Conservation (phyloP, 2,113 vertebrate genomes). For the Sinocyclocheilus maitianheensis region DNA sequence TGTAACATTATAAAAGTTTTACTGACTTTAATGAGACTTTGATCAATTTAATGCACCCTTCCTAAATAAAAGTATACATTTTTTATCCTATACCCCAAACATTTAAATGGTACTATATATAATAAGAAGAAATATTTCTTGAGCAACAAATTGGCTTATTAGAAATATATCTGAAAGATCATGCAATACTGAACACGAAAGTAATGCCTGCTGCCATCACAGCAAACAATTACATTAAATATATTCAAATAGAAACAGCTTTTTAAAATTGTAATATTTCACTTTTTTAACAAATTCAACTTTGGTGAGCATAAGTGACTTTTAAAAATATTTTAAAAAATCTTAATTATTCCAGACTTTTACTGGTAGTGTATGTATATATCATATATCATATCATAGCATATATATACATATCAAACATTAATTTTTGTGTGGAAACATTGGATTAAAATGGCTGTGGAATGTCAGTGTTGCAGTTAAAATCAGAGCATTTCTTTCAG, state of each 20-base stretch:
- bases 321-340: neutral
- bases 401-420: neutral
- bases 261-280: no score
- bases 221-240: no score
- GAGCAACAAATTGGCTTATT: neutral
- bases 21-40: neutral
- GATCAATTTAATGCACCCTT: neutral
- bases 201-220: neutral
- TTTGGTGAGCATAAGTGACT: neutral
- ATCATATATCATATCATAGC: no score
- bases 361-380: neutral
- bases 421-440: neutral
- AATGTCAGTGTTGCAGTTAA: neutral
- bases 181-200: neutral
- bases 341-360: neutral
- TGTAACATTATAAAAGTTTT: neutral
- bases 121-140: neutral
- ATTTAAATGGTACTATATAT: no score
- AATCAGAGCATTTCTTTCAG: neutral
- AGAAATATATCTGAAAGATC: neutral
- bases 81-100: neutral
- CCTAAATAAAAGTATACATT: neutral
- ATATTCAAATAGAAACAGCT: no score
- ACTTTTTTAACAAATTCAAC: no score
- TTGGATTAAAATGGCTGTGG: neutral